These are phyloP conservation scores for Poicephalus meyeri DNA, from an alignment of 2,113 vertebrate genomes.

Conservation along the genomic window DNA sequence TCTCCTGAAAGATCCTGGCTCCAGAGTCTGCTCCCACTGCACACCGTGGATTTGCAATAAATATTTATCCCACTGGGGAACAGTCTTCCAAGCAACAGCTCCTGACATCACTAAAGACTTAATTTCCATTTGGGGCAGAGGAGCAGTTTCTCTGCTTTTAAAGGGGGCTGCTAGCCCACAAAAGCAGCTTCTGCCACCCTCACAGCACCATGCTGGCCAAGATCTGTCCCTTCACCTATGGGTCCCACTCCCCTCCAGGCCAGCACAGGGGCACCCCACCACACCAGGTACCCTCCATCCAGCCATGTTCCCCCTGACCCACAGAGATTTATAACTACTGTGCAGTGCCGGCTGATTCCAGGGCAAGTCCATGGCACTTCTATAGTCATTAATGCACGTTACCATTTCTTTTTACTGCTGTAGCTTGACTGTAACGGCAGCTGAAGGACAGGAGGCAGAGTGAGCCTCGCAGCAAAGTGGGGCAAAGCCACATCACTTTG, in stretches of 20 bases:
- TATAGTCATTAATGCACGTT: fast-evolving
- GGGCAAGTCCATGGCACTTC: not conserved
- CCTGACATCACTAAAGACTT: not conserved
- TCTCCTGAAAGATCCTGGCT: conserved; percentile 54
- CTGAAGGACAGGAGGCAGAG: not conserved
- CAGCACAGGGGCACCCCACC: not conserved
- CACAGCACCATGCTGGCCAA: not conserved
- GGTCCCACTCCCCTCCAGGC: not conserved
- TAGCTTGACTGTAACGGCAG: not conserved
- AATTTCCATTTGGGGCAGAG: not conserved
- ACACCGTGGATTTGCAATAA: conserved; percentile 25
- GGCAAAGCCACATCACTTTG: not conserved
- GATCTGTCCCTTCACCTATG: fast-evolving
- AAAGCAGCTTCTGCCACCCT: not conserved
- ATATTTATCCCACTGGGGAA: conserved; percentile 51
- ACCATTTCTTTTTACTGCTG: not conserved
- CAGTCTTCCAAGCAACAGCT: conserved; percentile 36
- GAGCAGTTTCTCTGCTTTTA: not conserved
- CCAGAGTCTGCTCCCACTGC: conserved; percentile 9
- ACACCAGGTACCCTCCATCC: not conserved
- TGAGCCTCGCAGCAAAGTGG: not conserved
- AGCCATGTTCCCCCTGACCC: not conserved
- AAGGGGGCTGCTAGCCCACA: not conserved
- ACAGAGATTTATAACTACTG: too few species aligned
- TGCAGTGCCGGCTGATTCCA: not conserved